phyloP scores from a whole-genome alignment of 37 sponge, comb jelly and placozoan species.

The Chondrilla cf. caribensis region DNA sequence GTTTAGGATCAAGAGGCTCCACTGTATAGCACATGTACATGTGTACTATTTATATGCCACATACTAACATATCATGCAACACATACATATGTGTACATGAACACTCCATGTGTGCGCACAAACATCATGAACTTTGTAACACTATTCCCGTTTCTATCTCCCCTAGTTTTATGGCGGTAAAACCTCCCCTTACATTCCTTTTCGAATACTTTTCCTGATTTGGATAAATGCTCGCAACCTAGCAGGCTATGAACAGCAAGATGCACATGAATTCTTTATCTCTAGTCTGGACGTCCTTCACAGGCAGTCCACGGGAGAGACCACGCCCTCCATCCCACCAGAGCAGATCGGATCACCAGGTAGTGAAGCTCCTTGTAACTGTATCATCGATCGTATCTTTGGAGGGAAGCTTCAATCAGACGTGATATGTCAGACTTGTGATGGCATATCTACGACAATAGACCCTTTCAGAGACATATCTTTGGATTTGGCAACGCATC shows the following conservation, averaged over 20 bases:
- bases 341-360: conserved; percentile 31
- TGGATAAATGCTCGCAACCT: conserved; percentile 95
- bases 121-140: too few species aligned
- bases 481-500: conserved; percentile 79
- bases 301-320: conserved; percentile 80
- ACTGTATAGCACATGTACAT: not conserved
- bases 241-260: conserved; percentile 99
- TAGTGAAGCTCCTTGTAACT: conserved; percentile 30
- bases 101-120: too few species aligned
- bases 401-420: conserved; percentile 91
- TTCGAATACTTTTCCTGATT: conserved; percentile 85
- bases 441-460: conserved; percentile 82
- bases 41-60: not conserved
- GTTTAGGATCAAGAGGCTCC: too few species aligned
- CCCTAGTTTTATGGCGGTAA: conserved; percentile 85
- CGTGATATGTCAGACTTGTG: conserved; percentile 79
- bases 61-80: too few species aligned
- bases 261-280: conserved; percentile 99
- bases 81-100: too few species aligned
- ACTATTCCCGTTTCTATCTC: not conserved
- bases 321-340: conserved; percentile 41
- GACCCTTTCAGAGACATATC: conserved; percentile 98
- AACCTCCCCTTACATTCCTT: conserved; percentile 76
- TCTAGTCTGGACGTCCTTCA: conserved; percentile 88
- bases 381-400: conserved; percentile 89